Percentiles rank a stretch among this genome's conserved stretches.
Evolutionary conservation across 1,140 invertebrate species (phyloP).

Genomic region (Dreissena polymorpha): DNA sequence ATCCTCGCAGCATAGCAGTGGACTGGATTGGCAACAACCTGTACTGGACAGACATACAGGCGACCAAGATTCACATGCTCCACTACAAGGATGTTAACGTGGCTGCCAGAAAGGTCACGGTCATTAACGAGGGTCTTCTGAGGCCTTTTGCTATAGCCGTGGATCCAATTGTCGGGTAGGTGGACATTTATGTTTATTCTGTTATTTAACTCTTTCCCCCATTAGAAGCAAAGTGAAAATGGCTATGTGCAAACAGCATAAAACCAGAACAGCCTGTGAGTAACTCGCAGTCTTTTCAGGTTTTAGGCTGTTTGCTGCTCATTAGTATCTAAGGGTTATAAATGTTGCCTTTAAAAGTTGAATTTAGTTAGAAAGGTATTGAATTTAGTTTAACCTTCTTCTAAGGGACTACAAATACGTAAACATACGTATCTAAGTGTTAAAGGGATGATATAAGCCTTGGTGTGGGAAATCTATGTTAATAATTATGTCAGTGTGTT

Average conservation of each 20-base stretch:
- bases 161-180: constrained; percentile 88
- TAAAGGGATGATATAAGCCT: not conserved
- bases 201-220: not conserved
- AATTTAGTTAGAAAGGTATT: too few species aligned
- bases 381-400: too few species aligned
- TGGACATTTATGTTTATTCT: not conserved
- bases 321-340: too few species aligned
- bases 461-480: not conserved
- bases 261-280: too few species aligned
- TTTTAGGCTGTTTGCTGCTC: too few species aligned
- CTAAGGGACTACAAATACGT: too few species aligned
- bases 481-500: not conserved
- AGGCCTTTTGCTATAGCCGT: constrained; percentile 96
- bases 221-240: too few species aligned
- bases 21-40: constrained; percentile 98
- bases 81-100: constrained; percentile 79
- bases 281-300: too few species aligned
- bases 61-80: constrained; percentile 95
- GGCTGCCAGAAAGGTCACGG: constrained; percentile 84
- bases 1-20: constrained; percentile 94
- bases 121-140: constrained; percentile 94
- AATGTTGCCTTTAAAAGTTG: too few species aligned
- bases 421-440: too few species aligned
- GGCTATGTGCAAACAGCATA: too few species aligned
- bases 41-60: constrained; percentile 95